Conservation (phyloP, 2,113 vertebrate genomes). For the Orientallactaga bullata region DNA sequence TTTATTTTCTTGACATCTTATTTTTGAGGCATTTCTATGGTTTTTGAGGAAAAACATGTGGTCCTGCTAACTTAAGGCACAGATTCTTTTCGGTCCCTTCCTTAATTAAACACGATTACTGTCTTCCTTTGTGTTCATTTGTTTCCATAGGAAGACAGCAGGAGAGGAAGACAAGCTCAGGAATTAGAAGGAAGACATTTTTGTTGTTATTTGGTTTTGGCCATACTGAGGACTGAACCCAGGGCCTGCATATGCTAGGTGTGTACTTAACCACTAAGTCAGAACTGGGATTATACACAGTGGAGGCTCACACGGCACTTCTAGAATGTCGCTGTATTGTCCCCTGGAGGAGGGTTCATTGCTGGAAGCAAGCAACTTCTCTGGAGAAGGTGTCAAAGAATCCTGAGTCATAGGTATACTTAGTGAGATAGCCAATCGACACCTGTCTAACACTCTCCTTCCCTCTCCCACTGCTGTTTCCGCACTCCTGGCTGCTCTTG, state of each 20-base stretch:
- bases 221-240: not conserved
- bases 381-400: constrained; percentile 59
- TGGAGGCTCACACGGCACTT: fast-evolving
- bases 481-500: constrained; percentile 64
- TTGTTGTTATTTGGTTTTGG: not conserved
- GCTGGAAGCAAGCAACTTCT: constrained; percentile 75
- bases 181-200: not conserved
- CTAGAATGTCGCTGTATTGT: constrained; percentile 13
- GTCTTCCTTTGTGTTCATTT: not conserved
- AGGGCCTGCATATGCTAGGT: no score
- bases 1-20: not conserved
- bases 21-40: not conserved
- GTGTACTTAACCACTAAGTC: not conserved
- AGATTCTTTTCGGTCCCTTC: not conserved
- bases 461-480: constrained; percentile 72
- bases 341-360: constrained; percentile 62
- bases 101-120: not conserved
- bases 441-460: constrained; percentile 67
- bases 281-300: not conserved
- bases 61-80: not conserved
- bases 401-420: constrained; percentile 74
- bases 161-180: not conserved
- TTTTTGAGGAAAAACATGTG: not conserved
- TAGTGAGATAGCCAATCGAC: constrained; percentile 73
- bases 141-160: not conserved